phyloP scores from a whole-genome alignment of 2,888 invertebrate genomes.

The Tryphoninae sp. region DNA sequence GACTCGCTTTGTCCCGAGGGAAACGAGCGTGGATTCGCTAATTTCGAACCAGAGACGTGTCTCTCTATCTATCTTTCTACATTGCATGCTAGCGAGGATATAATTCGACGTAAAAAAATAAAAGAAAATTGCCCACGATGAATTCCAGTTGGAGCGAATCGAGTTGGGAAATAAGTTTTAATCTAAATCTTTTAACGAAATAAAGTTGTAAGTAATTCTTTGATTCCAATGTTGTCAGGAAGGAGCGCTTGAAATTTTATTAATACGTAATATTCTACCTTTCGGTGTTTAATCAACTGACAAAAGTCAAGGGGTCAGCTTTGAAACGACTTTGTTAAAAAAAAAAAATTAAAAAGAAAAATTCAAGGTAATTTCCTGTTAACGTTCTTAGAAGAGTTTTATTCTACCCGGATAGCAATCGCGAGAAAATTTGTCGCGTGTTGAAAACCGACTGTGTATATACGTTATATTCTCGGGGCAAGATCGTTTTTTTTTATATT shows the following conservation, averaged over 20 bases:
- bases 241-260: not conserved
- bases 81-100: conserved; percentile 50
- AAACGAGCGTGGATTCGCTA: conserved; percentile 76
- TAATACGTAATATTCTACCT: too few relatives aligned
- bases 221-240: not conserved
- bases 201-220: not conserved
- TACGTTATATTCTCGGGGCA: conserved; percentile 13
- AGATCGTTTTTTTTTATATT: conserved; percentile 20
- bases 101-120: conserved; percentile 50
- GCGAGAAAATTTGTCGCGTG: conserved; percentile 8
- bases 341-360: not conserved
- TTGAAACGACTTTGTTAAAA: not conserved
- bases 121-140: conserved; percentile 31
- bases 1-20: conserved; percentile 69
- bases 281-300: not conserved
- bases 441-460: not conserved
- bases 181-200: not conserved
- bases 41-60: conserved; percentile 71
- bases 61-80: conserved; percentile 3
- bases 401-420: not conserved
- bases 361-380: not conserved
- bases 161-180: conserved; percentile 1
- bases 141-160: conserved; percentile 65
- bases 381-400: conserved; percentile 1
- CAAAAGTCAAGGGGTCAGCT: not conserved